Percentiles rank a stretch among this genome's conserved stretches.
These are phyloP conservation scores for Julus scanicus DNA, from an alignment of 2,888 invertebrate genomes.

Conservation along the genomic window DNA sequence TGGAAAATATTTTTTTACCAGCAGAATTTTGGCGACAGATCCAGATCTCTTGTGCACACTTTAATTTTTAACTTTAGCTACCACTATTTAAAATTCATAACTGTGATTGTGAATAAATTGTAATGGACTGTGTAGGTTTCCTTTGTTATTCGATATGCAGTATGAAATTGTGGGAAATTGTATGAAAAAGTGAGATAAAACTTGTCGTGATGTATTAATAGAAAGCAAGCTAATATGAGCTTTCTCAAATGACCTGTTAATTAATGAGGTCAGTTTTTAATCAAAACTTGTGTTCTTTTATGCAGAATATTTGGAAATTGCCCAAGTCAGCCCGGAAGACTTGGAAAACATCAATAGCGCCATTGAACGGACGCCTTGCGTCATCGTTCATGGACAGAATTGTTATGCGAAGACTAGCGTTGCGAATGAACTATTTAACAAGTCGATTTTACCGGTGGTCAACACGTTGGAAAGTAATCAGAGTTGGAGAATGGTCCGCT, in stretches of 20 bases:
- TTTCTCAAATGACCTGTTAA: too few species aligned
- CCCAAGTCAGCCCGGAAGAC: slow-evolving; percentile 61
- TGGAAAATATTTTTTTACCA: too few species aligned
- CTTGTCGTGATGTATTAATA: background rate
- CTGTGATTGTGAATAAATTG: too few species aligned
- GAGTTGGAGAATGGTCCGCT: slow-evolving; percentile 76
- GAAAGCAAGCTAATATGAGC: too few species aligned
- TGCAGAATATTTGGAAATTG: slow-evolving; percentile 47
- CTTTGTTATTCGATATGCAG: too few species aligned
- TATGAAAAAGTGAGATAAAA: background rate
- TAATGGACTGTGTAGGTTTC: too few species aligned
- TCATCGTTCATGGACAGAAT: slow-evolving; percentile 79
- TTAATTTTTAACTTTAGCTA: too few species aligned
- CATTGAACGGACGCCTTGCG: slow-evolving; percentile 72
- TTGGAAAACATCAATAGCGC: slow-evolving; percentile 64
- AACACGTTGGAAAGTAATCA: slow-evolving; percentile 66
- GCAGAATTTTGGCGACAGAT: too few species aligned
- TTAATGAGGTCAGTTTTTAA: background rate
- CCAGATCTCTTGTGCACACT: too few species aligned
- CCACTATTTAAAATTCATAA: too few species aligned
- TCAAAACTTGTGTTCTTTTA: background rate
- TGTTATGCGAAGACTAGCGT: slow-evolving; percentile 77
- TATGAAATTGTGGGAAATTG: too few species aligned
- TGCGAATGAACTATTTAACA: slow-evolving; percentile 78
- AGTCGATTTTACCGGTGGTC: slow-evolving; percentile 73